Evolutionary conservation across 2,113 vertebrate genomes (phyloP).

Genomic region (Symphodus melops): DNA sequence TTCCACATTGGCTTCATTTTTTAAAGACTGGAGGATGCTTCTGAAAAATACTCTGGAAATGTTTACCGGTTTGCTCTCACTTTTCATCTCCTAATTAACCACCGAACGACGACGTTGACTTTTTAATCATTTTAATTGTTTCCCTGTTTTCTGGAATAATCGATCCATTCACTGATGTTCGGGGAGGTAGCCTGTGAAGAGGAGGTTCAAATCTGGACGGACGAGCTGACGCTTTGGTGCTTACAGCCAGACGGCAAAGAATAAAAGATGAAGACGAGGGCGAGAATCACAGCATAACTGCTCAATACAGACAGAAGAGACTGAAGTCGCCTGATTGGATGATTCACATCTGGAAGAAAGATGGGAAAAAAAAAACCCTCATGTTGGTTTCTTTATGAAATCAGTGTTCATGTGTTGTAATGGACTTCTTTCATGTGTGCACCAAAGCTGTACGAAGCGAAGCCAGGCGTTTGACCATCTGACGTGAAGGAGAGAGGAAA

Average conservation of each 20-base stretch:
- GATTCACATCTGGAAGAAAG: background rate
- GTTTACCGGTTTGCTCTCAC: too few relatives aligned
- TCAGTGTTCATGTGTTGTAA: conserved; percentile 12
- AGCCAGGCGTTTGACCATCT: background rate
- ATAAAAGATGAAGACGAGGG: conserved; percentile 50
- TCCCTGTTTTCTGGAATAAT: background rate
- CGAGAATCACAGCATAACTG: conserved; percentile 23
- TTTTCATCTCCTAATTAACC: too few relatives aligned
- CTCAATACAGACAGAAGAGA: conserved; percentile 9
- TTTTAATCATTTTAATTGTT: background rate
- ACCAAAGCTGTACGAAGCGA: background rate
- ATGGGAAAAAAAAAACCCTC: conserved; percentile 51
- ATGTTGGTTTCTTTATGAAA: conserved; percentile 24
- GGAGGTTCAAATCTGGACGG: conserved; percentile 29
- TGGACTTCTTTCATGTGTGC: conserved; percentile 17
- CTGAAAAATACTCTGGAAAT: too few relatives aligned
- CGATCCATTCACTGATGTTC: background rate
- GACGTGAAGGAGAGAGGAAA: background rate
- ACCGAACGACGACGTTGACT: background rate
- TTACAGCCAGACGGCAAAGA: conserved; percentile 54
- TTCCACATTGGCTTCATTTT: too few relatives aligned
- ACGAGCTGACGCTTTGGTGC: conserved; percentile 27
- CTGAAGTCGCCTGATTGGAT: conserved; percentile 11
- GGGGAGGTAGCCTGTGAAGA: conserved; percentile 9
- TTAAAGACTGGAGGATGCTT: too few relatives aligned